These are phyloP conservation scores for Arctopsyche grandis DNA, from an alignment of 1,140 invertebrate species.

Conservation along the genomic window DNA sequence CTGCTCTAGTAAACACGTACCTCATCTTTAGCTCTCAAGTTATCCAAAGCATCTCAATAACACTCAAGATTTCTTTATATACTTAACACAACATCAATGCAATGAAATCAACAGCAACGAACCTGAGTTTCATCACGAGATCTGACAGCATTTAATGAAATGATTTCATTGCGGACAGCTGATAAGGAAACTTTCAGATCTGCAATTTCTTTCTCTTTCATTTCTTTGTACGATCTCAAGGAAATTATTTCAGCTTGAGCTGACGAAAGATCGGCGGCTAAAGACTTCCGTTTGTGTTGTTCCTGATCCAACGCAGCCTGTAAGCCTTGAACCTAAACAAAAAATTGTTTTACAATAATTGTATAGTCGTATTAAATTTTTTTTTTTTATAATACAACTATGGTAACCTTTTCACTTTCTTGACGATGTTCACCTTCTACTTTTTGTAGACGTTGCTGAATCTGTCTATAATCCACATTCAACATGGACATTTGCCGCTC, in stretches of 20 bases:
- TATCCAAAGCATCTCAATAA: too few species aligned
- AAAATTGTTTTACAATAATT: conserved; percentile 2
- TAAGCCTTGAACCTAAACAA: conserved; percentile 72
- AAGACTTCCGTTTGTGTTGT: conserved; percentile 70
- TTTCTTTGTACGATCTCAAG: conserved; percentile 58
- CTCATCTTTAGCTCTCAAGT: too few species aligned
- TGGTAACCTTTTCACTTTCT: conserved; percentile 82
- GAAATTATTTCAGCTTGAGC: conserved; percentile 60
- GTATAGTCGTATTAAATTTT: too few species aligned
- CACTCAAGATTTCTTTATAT: too few species aligned
- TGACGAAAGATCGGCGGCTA: conserved; percentile 59
- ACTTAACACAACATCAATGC: too few species aligned
- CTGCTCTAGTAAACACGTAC: too few species aligned
- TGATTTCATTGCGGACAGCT: conserved; percentile 35
- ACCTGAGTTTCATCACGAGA: conserved; percentile 48
- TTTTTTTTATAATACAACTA: too few species aligned
- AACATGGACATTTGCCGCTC: conserved; percentile 95
- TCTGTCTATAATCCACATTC: conserved; percentile 91
- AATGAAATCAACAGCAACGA: neutral
- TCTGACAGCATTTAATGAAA: conserved; percentile 37
- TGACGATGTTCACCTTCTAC: conserved; percentile 89
- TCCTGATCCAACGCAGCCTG: conserved; percentile 91
- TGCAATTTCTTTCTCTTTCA: conserved; percentile 43
- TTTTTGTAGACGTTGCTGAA: conserved; percentile 89
- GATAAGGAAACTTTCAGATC: conserved; percentile 35